Percentiles rank a stretch among this genome's conserved stretches.
Conservation (phyloP, 1,140 invertebrate species). For the Lepidurus couesii region DNA sequence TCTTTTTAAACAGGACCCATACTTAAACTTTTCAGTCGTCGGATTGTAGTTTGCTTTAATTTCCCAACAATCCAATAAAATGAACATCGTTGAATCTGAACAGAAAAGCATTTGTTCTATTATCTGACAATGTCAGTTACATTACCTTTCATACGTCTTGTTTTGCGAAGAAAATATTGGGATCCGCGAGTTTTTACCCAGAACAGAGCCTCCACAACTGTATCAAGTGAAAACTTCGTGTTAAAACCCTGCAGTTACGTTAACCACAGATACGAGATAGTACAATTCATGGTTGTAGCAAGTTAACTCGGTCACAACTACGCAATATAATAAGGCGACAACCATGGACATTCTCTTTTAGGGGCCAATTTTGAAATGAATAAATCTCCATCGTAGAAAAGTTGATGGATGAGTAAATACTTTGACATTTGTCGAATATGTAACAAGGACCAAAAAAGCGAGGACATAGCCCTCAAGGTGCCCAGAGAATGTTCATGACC, state of each 20-base stretch:
- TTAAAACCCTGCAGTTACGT: background rate
- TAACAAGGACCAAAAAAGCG: constrained; percentile 12
- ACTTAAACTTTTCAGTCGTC: too few relatives aligned
- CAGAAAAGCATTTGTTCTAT: too few relatives aligned
- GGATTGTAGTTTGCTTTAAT: too few relatives aligned
- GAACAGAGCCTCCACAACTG: too few relatives aligned
- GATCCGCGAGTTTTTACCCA: too few relatives aligned
- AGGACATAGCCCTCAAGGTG: constrained; percentile 20
- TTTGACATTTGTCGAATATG: constrained; percentile 22
- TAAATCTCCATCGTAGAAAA: constrained; percentile 15
- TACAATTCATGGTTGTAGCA: constrained; percentile 22
- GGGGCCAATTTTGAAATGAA: constrained; percentile 12
- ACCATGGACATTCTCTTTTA: constrained; percentile 22
- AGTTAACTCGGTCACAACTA: constrained; percentile 2
- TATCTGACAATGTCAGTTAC: too few relatives aligned
- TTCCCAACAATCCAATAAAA: too few relatives aligned
- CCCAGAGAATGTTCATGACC: constrained; percentile 21
- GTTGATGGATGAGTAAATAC: constrained; percentile 13
- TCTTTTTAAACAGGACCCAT: too few relatives aligned
- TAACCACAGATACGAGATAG: constrained; percentile 15
- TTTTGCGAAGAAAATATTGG: too few relatives aligned
- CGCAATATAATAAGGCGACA: constrained; percentile 19
- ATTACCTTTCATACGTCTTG: too few relatives aligned
- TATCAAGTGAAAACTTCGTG: background rate
- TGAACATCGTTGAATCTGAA: too few relatives aligned